phyloP scores from a whole-genome alignment of 2,888 invertebrate species.

The Pandemis corylana region DNA sequence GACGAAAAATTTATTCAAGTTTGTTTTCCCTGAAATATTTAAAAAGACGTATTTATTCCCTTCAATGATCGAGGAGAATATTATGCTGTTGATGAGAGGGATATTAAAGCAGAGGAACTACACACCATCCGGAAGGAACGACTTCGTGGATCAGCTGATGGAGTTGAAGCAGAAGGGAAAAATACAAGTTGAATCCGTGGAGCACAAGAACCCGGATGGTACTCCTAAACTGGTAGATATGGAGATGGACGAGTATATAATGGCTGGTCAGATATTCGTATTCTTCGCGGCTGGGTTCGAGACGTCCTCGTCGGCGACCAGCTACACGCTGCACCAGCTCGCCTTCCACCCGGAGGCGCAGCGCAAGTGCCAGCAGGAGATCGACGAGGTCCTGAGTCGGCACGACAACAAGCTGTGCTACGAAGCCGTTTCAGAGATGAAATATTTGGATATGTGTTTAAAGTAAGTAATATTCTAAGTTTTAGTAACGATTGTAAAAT shows the following conservation, averaged over 20 bases:
- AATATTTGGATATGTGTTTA: slow-evolving; percentile 58
- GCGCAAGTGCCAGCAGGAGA: slow-evolving; percentile 63
- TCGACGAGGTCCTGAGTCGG: slow-evolving; percentile 62
- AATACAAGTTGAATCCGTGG: slow-evolving; percentile 64
- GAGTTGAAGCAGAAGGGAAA: slow-evolving; percentile 59
- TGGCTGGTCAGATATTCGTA: slow-evolving; percentile 66
- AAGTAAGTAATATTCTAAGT: neutral
- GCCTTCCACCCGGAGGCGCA: no score
- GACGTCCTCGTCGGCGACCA: no score
- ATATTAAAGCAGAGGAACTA: slow-evolving; percentile 62
- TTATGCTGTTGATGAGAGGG: slow-evolving; percentile 41
- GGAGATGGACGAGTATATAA: slow-evolving; percentile 56
- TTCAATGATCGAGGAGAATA: neutral
- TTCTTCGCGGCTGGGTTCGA: slow-evolving; percentile 72
- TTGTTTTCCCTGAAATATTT: slow-evolving; percentile 14
- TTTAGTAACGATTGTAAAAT: neutral
- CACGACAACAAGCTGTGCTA: slow-evolving; percentile 64
- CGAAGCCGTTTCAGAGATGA: slow-evolving; percentile 65
- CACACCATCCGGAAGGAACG: slow-evolving; percentile 57
- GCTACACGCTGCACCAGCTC: no score
- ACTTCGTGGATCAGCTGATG: slow-evolving; percentile 46
- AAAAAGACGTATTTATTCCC: neutral
- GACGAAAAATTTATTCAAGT: neutral
- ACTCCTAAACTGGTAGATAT: slow-evolving; percentile 56
- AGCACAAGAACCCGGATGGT: slow-evolving; percentile 56